Evolutionary conservation across 2,888 invertebrate genomes (phyloP), one percentile per base, ranked within the genome.

Genomic region (Macrophya alboannulata): DNA sequence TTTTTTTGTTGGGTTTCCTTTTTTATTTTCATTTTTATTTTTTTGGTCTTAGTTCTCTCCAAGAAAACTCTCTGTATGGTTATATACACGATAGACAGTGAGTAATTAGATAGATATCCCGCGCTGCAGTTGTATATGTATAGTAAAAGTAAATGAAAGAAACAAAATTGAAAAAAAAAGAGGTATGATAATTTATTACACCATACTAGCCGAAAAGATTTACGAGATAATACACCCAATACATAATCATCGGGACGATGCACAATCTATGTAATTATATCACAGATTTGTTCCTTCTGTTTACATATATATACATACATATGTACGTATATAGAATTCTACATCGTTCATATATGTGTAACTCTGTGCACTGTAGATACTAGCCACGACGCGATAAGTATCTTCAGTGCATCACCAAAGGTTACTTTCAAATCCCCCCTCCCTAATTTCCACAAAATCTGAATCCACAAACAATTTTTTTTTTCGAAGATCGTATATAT

Each of bases 201-300:
- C 62, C 62, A 25, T 31, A 31, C 25, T 62, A 62, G 25, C 62
- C 25, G 21, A 62, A 55, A 62, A 62, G 62, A 62, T 62, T 62
- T 62, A 62, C 25, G 62, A 25, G 62, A 62, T 62, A 62, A 62
- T 62, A 4, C 48, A 48, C 25, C 25, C 9, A 62, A 4, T 3
- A 62, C 62, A 21, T 62, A 62, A 62, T 10, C 10, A 25, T 62
- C 25, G 25, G 25, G 62, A 25, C 25, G 62, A 9, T 25, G 25
- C 12, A 62, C 62, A 62, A 62, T 62, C 62, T 62, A 62, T 62
- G 62, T 62, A 62, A 62, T 62, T 62, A 62, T 62, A 62, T 62
- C 62, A 21, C 12, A 62, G 62, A 62, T 62, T 62, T 25, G 62
- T 62, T 25, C 25, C 4, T 62, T 62, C 62, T 62, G 25, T 62